Conservation (phyloP, 2,888 invertebrate species). For the Anoplius nigerrimus region DNA sequence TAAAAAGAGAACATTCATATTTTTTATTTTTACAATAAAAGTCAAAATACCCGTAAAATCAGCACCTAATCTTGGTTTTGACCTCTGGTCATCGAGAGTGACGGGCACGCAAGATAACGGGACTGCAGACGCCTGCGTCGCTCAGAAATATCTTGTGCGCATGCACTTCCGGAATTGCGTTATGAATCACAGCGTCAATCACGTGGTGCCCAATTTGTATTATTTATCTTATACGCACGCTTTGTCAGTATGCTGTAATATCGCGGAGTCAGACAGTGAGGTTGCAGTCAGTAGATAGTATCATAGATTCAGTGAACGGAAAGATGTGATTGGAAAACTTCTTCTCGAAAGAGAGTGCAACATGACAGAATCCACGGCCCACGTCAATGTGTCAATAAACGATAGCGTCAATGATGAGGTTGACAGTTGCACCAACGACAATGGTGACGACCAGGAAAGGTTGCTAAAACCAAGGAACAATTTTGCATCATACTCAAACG, state of each 20-base stretch:
- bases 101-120: no score
- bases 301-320: background rate
- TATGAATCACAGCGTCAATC: conserved; percentile 36
- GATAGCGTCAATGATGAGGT: conserved; percentile 35
- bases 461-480: conserved; percentile 65
- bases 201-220: conserved; percentile 24
- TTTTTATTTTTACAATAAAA: background rate
- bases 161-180: background rate
- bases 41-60: background rate
- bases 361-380: conserved; percentile 46
- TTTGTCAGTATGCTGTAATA: conserved; percentile 2
- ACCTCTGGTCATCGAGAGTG: no score
- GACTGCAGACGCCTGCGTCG: background rate
- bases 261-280: background rate
- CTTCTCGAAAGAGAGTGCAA: background rate
- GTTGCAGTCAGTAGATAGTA: background rate
- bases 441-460: conserved; percentile 45
- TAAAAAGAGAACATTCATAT: no score
- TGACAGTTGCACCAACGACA: conserved; percentile 19
- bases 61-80: no score
- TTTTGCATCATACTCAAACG: conserved; percentile 67
- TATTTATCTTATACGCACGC: conserved; percentile 7
- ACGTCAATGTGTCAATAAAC: conserved; percentile 51
- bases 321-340: conserved; percentile 7
- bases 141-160: background rate